Percentiles rank a stretch among this genome's conserved stretches.
Evolutionary conservation across 2,888 invertebrate species (phyloP).

Genomic region (Drosophila mimica): DNA sequence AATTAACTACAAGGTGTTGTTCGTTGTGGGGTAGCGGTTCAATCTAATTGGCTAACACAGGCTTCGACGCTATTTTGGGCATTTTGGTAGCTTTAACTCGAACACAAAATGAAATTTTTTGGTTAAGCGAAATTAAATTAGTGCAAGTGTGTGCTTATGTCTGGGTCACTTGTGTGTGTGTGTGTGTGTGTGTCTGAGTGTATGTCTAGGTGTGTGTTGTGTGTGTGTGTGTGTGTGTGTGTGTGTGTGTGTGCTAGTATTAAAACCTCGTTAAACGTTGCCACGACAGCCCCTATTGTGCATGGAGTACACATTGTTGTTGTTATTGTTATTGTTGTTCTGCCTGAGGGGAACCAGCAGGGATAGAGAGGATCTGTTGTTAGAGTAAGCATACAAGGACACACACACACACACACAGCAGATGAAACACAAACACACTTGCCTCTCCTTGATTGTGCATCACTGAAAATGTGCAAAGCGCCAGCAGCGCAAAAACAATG

Average conservation of each 20-base stretch:
- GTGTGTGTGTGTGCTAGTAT: conserved; percentile 50
- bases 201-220: conserved; percentile 15
- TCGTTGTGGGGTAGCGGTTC: conserved; percentile 5
- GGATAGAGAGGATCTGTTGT: conserved; percentile 18
- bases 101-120: conserved; percentile 52
- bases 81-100: conserved; percentile 27
- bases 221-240: conserved; percentile 41
- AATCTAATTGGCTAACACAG: conserved; percentile 8
- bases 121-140: conserved; percentile 76
- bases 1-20: conserved; percentile 18
- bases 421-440: neutral
- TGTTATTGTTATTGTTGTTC: conserved; percentile 25
- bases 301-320: conserved; percentile 32
- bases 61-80: conserved; percentile 20
- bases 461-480: conserved; percentile 53
- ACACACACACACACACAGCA: conserved; percentile 18
- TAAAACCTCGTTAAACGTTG: conserved; percentile 78
- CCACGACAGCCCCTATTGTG: conserved; percentile 60
- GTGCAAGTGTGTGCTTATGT: conserved; percentile 47
- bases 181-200: conserved; percentile 12
- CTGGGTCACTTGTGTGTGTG: conserved; percentile 8
- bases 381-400: conserved; percentile 40
- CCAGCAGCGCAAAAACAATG: conserved; percentile 72
- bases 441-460: conserved; percentile 20
- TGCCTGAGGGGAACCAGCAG: conserved; percentile 14